These are phyloP conservation scores for Hyphantria cunea DNA, from an alignment of 1,140 invertebrate genomes.

Conservation along the genomic window DNA sequence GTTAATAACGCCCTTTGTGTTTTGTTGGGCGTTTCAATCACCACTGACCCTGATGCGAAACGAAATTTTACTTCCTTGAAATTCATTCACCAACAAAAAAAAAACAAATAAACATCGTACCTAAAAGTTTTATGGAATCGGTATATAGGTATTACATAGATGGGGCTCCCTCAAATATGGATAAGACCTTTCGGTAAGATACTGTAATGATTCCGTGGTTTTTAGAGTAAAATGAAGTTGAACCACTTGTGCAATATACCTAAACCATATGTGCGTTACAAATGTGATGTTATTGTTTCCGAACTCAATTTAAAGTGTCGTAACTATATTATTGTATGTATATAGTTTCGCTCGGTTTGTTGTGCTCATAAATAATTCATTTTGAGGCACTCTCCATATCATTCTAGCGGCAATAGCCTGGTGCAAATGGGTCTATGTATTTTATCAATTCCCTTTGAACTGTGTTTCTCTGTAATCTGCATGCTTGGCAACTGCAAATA, in stretches of 20 bases:
- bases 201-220: too few species aligned
- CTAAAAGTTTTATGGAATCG: too few species aligned
- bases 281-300: neutral
- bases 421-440: constrained; percentile 2
- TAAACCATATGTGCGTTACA: neutral
- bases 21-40: too few species aligned
- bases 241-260: neutral
- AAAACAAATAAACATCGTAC: too few species aligned
- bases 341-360: constrained; percentile 9
- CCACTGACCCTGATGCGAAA: too few species aligned
- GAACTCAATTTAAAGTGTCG: neutral
- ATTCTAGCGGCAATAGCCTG: constrained; percentile 14
- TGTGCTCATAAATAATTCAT: constrained; percentile 32
- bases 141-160: too few species aligned
- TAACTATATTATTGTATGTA: neutral
- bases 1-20: too few species aligned
- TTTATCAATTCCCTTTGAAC: constrained; percentile 29
- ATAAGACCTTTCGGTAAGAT: too few species aligned
- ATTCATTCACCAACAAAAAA: too few species aligned
- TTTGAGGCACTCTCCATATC: constrained; percentile 15
- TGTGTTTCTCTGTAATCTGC: constrained; percentile 6
- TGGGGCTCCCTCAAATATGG: too few species aligned
- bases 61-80: too few species aligned
- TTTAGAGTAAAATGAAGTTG: too few species aligned
- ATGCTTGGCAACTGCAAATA: constrained; percentile 10